Conservation (phyloP, 2,888 invertebrate species). For the Ceramica pisi region DNA sequence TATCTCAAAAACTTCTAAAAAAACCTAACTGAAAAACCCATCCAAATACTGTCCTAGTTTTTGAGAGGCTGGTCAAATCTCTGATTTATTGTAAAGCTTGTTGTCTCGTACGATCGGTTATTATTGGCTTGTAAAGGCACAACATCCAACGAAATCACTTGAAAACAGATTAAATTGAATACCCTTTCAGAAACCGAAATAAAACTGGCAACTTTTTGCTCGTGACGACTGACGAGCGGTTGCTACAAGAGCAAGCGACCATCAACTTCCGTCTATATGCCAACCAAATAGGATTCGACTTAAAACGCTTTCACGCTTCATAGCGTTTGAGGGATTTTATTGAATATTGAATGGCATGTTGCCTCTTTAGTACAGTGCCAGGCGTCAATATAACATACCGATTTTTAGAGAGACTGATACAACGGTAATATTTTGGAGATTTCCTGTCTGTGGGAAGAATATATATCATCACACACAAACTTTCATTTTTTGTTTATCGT, state of each 20-base stretch:
- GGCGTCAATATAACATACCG: slow-evolving; percentile 17
- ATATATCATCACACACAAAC: too few relatives aligned
- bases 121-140: neutral
- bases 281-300: slow-evolving; percentile 53
- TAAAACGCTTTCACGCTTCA: slow-evolving; percentile 59
- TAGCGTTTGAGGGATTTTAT: slow-evolving; percentile 44
- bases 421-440: neutral
- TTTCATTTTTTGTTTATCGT: too few relatives aligned
- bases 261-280: slow-evolving; percentile 44
- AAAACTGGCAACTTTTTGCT: slow-evolving; percentile 16
- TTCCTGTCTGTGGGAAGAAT: too few relatives aligned
- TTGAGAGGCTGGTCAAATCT: neutral
- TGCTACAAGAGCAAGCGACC: slow-evolving; percentile 24
- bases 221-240: slow-evolving; percentile 5
- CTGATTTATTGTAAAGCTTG: too few relatives aligned
- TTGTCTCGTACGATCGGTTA: slow-evolving; percentile 11
- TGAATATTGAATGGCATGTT: slow-evolving; percentile 57
- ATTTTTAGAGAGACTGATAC: slow-evolving; percentile 4
- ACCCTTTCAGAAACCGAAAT: slow-evolving; percentile 26
- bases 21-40: neutral
- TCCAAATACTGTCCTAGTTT: neutral
- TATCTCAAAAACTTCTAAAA: neutral
- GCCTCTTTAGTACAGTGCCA: slow-evolving; percentile 34
- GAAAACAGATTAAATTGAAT: slow-evolving; percentile 19
- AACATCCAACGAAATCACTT: slow-evolving; percentile 13